A percentile compares a stretch with the other conserved stretches of the same genome.
phyloP scores from a whole-genome alignment of 2,888 invertebrate species.

The Protophormia terraenovae region DNA sequence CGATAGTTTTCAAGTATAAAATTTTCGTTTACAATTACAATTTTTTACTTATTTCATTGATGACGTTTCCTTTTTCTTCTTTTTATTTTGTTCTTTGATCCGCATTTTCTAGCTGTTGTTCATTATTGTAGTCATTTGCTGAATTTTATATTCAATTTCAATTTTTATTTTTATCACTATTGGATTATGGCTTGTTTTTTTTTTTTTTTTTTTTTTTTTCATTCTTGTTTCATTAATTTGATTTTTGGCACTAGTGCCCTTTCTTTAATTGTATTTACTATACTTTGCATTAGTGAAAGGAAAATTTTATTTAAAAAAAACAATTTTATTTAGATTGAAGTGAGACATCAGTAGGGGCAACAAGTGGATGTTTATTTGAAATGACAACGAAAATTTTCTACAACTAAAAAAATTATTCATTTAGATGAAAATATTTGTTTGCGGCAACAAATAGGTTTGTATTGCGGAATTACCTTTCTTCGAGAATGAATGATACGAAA shows the following conservation, averaged over 20 bases:
- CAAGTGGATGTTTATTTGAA: conserved; percentile 41
- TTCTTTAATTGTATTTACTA: conserved; percentile 41
- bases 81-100: background rate
- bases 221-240: conserved; percentile 12
- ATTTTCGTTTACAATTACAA: no score
- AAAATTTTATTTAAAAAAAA: conserved; percentile 15
- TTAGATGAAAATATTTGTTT: no score
- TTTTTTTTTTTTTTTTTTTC: background rate
- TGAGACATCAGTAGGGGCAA: conserved; percentile 16
- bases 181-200: conserved; percentile 18
- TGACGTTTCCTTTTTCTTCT: conserved; percentile 47
- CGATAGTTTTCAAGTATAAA: no score
- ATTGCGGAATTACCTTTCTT: no score
- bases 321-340: background rate
- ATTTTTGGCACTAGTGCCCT: conserved; percentile 58
- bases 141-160: conserved; percentile 55
- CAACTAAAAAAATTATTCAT: background rate
- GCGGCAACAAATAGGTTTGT: no score
- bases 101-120: conserved; percentile 69
- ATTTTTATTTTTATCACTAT: conserved; percentile 50
- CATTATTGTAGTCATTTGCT: conserved; percentile 68
- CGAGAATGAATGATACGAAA: no score
- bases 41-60: conserved; percentile 29
- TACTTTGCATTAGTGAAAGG: background rate
- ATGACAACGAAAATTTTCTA: no score